Base-by-base conservation (phyloP, 1,140 invertebrate genomes). In the Rhynchophorus ferrugineus region DNA sequence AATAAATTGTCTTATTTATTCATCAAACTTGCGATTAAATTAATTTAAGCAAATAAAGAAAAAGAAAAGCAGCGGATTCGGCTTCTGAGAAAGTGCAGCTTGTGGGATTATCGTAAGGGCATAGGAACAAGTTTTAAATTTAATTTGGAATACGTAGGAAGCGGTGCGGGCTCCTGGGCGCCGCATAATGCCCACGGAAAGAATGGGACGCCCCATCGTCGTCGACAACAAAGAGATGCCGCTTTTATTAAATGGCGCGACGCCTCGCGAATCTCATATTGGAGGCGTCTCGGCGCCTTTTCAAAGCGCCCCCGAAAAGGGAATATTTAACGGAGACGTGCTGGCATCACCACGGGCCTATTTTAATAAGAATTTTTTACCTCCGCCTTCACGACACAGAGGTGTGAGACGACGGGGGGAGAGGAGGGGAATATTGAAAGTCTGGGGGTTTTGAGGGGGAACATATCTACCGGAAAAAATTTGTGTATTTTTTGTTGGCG, bases 171-270 rank as follows among this genome's bases (percentile, higher is more conserved):
- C n/a, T n/a, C n/a, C n/a, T n/a, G n/a, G n/a, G n/a, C n/a, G n/a
- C n/a, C n/a, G n/a, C n/a, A n/a, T n/a, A n/a, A n/a, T n/a, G n/a
- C n/a, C n/a, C n/a, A n/a, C n/a, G n/a, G n/a, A 46, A 41, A 19
- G 17, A 41, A 18, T 18, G 7, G 20, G 29, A n/a, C 33, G 13
- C 29, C 33, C 19, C 11, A 50, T 24, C 24, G 49, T 44, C 19
- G 21, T 16, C 16, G 36, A 18, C 51, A 46, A 53, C 44, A 53
- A 53, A 46, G 51, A 22, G 34, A 11, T 18, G n/a, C 21, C 17
- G 45, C 34, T 56, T 52, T 61, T 58, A 61, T 61, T 61, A 57
- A 54, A 58, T 50, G 56, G 48, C 44, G 44, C 59, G 59, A 58
- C 59, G 59, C 59, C 59, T 51, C 34, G 35, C 51, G 50, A 55